Percentiles rank a stretch among this genome's conserved stretches.
phyloP scores from a whole-genome alignment of 2,888 invertebrate species.

The Dugesia japonica region DNA sequence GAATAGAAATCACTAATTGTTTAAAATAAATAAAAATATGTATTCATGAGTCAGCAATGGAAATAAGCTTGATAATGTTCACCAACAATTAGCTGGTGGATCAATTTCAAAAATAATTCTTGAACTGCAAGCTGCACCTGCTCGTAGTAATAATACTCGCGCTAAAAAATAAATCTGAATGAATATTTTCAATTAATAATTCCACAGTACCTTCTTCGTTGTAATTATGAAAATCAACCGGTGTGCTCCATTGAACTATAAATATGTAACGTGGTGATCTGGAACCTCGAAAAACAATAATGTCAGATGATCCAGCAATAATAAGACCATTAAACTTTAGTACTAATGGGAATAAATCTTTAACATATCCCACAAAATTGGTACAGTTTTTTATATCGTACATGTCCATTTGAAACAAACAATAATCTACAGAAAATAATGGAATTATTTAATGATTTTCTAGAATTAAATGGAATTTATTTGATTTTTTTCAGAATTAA shows the following conservation, averaged over 20 bases:
- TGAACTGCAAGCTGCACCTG: constrained; percentile 3
- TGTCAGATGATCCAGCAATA: not conserved
- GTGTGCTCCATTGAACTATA: not conserved
- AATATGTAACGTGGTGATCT: constrained; percentile 10
- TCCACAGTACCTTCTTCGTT: not conserved
- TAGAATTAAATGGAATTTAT: no score
- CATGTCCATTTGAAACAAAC: not conserved
- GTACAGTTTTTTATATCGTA: constrained; percentile 6
- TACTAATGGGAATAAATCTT: not conserved
- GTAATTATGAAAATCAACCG: not conserved
- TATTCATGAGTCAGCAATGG: no score
- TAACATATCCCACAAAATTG: not conserved
- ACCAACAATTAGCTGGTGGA: not conserved
- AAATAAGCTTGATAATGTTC: not conserved
- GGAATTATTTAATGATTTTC: no score
- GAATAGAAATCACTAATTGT: not conserved
- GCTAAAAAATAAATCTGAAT: not conserved
- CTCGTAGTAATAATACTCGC: not conserved
- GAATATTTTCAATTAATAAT: not conserved
- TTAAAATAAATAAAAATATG: not conserved
- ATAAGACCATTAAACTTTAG: not conserved
- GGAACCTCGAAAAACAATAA: not conserved
- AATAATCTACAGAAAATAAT: not conserved
- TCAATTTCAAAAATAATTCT: not conserved
- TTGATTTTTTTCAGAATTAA: no score